phyloP scores from a whole-genome alignment of 2,797 vertebrate species.

The Allobates femoralis region DNA sequence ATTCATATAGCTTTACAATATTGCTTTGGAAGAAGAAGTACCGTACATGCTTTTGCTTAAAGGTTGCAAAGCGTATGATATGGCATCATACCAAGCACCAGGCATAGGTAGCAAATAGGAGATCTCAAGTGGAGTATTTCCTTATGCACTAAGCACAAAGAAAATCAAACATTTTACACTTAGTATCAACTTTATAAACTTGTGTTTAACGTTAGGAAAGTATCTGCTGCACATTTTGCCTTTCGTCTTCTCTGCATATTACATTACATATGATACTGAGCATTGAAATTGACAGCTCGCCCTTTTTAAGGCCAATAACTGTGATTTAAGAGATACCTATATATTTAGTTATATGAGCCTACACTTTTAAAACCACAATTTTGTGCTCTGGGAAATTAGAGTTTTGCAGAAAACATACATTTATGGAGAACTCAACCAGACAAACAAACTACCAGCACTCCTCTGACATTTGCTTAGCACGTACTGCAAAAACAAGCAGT shows the following conservation, averaged over 20 bases:
- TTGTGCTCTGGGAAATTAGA: constrained; percentile 46
- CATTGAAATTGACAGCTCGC: neutral
- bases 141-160: too few species aligned
- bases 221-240: constrained; percentile 1
- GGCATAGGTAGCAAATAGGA: too few species aligned
- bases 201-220: neutral
- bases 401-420: constrained; percentile 51
- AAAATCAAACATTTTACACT: neutral
- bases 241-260: neutral
- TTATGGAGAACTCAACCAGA: constrained; percentile 41
- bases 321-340: constrained; percentile 49
- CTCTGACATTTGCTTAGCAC: constrained; percentile 47
- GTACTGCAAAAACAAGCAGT: constrained; percentile 40
- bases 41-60: too few species aligned
- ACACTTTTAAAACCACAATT: constrained; percentile 43
- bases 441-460: constrained; percentile 37
- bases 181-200: neutral
- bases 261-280: neutral
- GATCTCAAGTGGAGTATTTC: too few species aligned
- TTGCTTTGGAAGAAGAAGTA: too few species aligned
- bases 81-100: too few species aligned
- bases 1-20: too few species aligned
- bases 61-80: too few species aligned
- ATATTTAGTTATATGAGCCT: constrained; percentile 51
- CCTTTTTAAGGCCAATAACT: constrained; percentile 46